Conservation (phyloP, 1,140 invertebrate species). For the Orius laevigatus region DNA sequence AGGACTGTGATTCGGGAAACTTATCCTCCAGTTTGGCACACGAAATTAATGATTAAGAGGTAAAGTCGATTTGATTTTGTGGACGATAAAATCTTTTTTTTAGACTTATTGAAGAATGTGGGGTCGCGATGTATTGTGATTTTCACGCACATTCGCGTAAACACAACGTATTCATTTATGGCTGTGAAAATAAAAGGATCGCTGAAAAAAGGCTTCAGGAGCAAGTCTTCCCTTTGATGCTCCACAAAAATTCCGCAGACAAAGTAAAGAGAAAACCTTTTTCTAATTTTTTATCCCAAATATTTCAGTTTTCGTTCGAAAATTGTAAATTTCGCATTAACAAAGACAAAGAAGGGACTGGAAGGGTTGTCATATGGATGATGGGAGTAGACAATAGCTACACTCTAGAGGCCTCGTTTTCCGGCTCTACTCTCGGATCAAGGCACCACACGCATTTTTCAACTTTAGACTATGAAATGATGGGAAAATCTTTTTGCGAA, state of each 20-base stretch:
- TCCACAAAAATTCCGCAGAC: conserved; percentile 81
- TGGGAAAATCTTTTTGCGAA: conserved; percentile 81
- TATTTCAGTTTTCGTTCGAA: conserved; percentile 75
- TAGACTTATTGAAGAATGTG: conserved; percentile 77
- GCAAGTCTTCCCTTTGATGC: conserved; percentile 81
- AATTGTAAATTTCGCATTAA: conserved; percentile 87
- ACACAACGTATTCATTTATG: conserved; percentile 92
- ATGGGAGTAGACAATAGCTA: conserved; percentile 87
- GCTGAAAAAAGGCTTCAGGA: conserved; percentile 63
- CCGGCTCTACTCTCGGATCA: conserved; percentile 63
- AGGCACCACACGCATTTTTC: conserved; percentile 75
- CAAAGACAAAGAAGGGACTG: conserved; percentile 82
- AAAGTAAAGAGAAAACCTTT: conserved; percentile 40
- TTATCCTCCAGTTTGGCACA: conserved; percentile 87
- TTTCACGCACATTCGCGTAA: conserved; percentile 87
- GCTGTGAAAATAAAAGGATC: conserved; percentile 69
- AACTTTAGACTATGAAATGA: conserved; percentile 58
- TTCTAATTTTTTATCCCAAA: too few species aligned
- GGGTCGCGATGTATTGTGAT: conserved; percentile 86
- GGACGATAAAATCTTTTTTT: conserved; percentile 8
- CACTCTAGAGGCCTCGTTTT: conserved; percentile 87
- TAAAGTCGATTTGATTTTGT: too few species aligned
- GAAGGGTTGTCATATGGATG: conserved; percentile 82
- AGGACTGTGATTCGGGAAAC: conserved; percentile 73
- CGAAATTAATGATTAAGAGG: conserved; percentile 72